Base-by-base conservation (phyloP, 2,797 vertebrate genomes). In the Limnodromus scolopaceus region DNA sequence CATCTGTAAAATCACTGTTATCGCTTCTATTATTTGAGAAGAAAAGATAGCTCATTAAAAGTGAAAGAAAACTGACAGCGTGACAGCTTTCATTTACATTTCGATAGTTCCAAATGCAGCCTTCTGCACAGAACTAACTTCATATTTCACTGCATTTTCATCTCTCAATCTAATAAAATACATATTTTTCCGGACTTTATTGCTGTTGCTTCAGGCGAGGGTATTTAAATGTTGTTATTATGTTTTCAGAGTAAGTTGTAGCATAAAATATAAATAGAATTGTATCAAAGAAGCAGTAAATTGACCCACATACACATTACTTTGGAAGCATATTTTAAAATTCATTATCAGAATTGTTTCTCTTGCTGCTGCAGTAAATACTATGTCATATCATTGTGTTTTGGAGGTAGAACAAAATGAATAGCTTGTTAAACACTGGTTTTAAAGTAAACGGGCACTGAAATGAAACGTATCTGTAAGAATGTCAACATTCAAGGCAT, bases 41-140 rank as follows among this genome's bases (percentile, higher is more conserved):
- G 80, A 28, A 94, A 95, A 93, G 94, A 93, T 27, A 80, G 74
- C 80, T 93, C 88, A 94, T 96, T 94, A 95, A 90, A 95, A 94
- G 77, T 87, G 83, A 92, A 95, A 95, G 79, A 95, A 94, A 95
- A 90, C 55, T 97, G 93, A 91, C 80, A 94, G 92, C 17, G 2
- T 92, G 95, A 95, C 94, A 96, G 92, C 66, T 96, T 95, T 87
- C 92, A 95, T 97, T 95, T 92, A 92, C 92, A 95, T 93, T 95
- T 96, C 32, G 36, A 61, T 77, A 93, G 80, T 46, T 94, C 46
- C 85, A 96, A 95, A 92, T 10, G 53, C 70, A 93, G 83, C 92
- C 90, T 91, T 94, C 85, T 92, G 87, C 85, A 96, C 36, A 70
- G 70, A 94, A 89, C 55, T 82, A 71, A 94, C 85, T 95, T 94